Evolutionary conservation across 2,113 vertebrate genomes (phyloP).

Genomic region (Carassius carassius): DNA sequence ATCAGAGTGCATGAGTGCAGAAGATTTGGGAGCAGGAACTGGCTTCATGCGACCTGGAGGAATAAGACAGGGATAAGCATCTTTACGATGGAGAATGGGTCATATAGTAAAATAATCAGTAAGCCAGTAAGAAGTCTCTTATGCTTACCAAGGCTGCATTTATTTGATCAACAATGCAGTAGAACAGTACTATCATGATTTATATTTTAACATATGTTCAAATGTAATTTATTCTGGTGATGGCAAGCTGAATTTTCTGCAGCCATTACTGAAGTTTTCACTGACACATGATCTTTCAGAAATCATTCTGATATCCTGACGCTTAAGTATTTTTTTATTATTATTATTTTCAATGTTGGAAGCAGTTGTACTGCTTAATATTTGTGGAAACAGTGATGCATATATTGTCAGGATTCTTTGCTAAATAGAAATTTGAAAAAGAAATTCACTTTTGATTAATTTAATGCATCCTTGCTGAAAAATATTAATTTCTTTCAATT

Average conservation of each 20-base stretch:
- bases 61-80: not conserved
- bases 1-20: conserved; percentile 95
- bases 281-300: no score
- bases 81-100: not conserved
- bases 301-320: no score
- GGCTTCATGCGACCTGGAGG: conserved; percentile 84
- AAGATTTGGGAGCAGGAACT: conserved; percentile 79
- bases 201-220: not conserved
- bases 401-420: no score
- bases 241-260: no score
- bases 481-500: not conserved
- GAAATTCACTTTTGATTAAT: not conserved
- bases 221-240: not conserved
- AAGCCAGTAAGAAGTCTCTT: not conserved
- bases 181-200: not conserved
- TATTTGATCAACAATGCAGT: not conserved
- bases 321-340: no score
- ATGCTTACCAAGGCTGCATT: not conserved
- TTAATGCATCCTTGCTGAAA: not conserved
- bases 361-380: no score
- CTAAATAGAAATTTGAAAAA: no score
- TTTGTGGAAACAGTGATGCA: no score
- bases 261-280: no score
- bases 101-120: not conserved
- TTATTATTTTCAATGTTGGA: no score